Base-by-base conservation (phyloP, 2,797 vertebrate genomes). In the Ambastaia sidthimunki region DNA sequence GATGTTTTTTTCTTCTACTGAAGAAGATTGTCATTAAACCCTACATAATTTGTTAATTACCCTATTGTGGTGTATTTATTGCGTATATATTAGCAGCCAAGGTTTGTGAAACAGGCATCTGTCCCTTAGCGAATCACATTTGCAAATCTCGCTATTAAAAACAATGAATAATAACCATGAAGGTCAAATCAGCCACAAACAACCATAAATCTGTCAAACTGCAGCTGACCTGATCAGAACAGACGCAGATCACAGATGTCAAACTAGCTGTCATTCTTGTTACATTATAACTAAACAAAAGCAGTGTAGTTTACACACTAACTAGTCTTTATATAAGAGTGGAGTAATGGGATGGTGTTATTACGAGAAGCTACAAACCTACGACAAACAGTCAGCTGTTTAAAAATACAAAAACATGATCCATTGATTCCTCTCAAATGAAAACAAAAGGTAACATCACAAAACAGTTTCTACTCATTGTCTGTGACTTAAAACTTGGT, bases 171-270 rank as follows among this genome's bases (percentile, higher is more conserved):
- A n/a, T 50, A 25, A 77, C 2, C 13, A 19, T 70, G 66, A 77
- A 83, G 55, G 82, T 81, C 77, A 70, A 62, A 41, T 66, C 15
- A 67, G 10, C 1, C 15, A 41, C 34, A 25, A 4, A 65, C n/a
- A 66, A 4, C 1, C n/a, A 74, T 18, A 60, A 5, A 18, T 18
- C 28, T 60, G 74, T 21, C 63, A 71, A 55, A n/a, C 55, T 54
- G 25, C 28, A 63, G 16, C 28, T 34, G 28, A 63, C 28, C 60
- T 31, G 31, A 31, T 31, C 25, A 34, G 4, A 71, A 18, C 55
- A 12, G 55, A 41, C 34, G 13, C 3, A 52, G 11, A 37, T 37
- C n/a, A 11, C 28, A 37, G 37, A 37, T 63, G 25, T 41, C 68
- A 63, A 62, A 62, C 15, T n/a, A 28, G 62, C 21, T 37, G 47